phyloP scores from a whole-genome alignment of 2,113 vertebrate genomes.

The Pungitius pungitius region DNA sequence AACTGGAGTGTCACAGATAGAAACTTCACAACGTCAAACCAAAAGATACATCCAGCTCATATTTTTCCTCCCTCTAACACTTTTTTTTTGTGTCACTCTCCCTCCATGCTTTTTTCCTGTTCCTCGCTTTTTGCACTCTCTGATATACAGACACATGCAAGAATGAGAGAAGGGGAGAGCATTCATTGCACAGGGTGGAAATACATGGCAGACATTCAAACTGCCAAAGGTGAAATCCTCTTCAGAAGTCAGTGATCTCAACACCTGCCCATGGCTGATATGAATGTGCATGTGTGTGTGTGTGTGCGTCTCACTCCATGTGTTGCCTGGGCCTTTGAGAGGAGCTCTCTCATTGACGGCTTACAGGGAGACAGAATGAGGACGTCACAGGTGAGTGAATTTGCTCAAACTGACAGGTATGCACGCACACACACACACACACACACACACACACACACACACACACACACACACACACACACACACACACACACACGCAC shows the following conservation, averaged over 20 bases:
- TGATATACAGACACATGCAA: constrained; percentile 15
- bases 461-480: constrained; percentile 14
- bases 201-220: constrained; percentile 63
- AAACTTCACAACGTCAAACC: constrained; percentile 28
- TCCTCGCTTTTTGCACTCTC: constrained; percentile 11
- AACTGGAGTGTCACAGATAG: constrained; percentile 32
- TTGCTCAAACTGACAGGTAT: constrained; percentile 70
- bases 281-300: constrained; percentile 30
- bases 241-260: constrained; percentile 75
- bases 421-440: neutral
- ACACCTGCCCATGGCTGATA: constrained; percentile 77
- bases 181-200: constrained; percentile 61
- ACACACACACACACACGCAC: constrained; percentile 28
- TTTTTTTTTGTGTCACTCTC: constrained; percentile 22
- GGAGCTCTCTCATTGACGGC: constrained; percentile 63
- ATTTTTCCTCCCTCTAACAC: constrained; percentile 12
- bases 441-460: constrained; percentile 1
- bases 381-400: constrained; percentile 79
- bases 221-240: constrained; percentile 68
- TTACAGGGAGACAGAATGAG: constrained; percentile 80
- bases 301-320: constrained; percentile 23
- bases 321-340: constrained; percentile 54
- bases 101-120: constrained; percentile 18
- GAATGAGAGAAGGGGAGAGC: constrained; percentile 36
- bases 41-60: constrained; percentile 37